Base-by-base conservation (phyloP, 2,888 invertebrate genomes). In the Melanophora roralis region DNA sequence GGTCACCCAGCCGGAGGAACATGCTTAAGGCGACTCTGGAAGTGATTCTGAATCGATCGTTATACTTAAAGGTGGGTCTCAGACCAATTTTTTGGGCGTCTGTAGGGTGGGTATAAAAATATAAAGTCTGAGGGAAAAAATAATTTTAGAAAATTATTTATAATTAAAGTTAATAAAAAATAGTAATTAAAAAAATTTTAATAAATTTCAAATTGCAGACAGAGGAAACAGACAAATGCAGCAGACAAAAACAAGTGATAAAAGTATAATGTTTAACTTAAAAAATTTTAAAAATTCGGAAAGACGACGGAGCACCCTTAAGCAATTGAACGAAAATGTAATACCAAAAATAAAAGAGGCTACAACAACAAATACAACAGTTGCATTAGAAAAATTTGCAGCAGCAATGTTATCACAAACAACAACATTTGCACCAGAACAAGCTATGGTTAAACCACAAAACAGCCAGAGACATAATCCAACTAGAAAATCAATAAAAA, bases 251-350 rank as follows among this genome's bases (percentile, higher is more conserved):
- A 45, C n/a, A 53, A 34, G 6, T 47, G 57, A 57, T 47, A 16
- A 64, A 73, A 47, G 6, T 21, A 74, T 67, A 80, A 80, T 80
- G 80, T 80, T 73, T 64, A 76, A 40, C 43, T 76, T 80, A 62
- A 78, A 73, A 77, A 73, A 62, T 65, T 51, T 40, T 53, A 43
- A 51, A 55, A 71, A 74, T 68, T 62, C 43, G 16, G 71, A 71
- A 55, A 59, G 71, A 49, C 68, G 62, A 71, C 72, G 73, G 51
- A 65, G 73, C 69, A 78, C 57, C 57, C 65, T 7, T 27, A 51
- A 67, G 49, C 38, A 55, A 40, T 43, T 32, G 47, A 67, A 38
- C 34, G 57, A 67, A 62, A 64, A 57, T 38, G 65, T 49, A 43
- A 43, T 23, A 59, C 32, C 49, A 72, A 71, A 62, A 71, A 19